phyloP scores from a whole-genome alignment of 2,888 invertebrate genomes.

The Unio delphinus region DNA sequence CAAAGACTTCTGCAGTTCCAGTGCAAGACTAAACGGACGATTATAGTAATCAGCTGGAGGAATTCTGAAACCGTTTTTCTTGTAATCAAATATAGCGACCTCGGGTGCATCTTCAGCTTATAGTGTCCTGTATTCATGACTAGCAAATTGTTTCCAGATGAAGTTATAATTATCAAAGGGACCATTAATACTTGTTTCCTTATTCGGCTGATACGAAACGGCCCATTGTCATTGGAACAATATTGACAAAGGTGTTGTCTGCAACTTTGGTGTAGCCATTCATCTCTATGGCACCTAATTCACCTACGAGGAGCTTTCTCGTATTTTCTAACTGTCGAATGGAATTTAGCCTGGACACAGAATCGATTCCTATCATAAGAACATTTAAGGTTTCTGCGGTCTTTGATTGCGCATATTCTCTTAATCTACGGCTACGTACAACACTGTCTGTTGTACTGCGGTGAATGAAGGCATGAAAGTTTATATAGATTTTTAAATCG shows the following conservation, averaged over 20 bases:
- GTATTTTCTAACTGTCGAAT: conserved; percentile 85
- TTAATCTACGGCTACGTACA: conserved; percentile 18
- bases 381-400: conserved; percentile 77
- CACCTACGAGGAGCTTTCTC: conserved; percentile 75
- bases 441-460: conserved; percentile 40
- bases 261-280: conserved; percentile 93
- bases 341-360: conserved; percentile 87
- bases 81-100: conserved; percentile 87
- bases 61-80: conserved; percentile 81
- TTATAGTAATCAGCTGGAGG: conserved; percentile 90
- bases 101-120: conserved; percentile 87
- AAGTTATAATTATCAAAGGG: conserved; percentile 76
- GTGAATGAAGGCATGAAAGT: conserved; percentile 62
- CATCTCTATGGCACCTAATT: conserved; percentile 82
- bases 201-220: conserved; percentile 40
- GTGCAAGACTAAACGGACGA: conserved; percentile 81
- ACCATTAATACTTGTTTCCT: conserved; percentile 26
- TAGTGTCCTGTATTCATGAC: conserved; percentile 83
- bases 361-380: conserved; percentile 90
- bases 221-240: conserved; percentile 81
- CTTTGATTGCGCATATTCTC: conserved; percentile 21
- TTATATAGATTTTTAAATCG: conserved; percentile 52
- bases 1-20: conserved; percentile 60
- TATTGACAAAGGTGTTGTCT: conserved; percentile 89
- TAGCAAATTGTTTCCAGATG: conserved; percentile 86